Base-by-base conservation (phyloP, 2,888 invertebrate species). In the Lasioglossum figueresi region DNA sequence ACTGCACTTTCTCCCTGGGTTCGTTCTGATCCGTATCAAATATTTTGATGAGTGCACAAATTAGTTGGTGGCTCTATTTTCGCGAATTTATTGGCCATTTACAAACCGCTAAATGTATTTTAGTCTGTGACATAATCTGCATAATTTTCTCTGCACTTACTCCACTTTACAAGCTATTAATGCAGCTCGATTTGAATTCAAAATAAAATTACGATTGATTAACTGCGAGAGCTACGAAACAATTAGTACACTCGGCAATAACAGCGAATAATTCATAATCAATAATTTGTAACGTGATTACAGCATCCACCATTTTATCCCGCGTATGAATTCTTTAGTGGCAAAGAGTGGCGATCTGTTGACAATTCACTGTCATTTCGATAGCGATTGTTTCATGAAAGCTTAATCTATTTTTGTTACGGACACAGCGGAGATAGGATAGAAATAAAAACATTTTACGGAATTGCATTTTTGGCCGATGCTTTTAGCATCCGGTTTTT, bases 21-120 rank as follows among this genome's bases (percentile, higher is more conserved):
- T 45, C 19, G 63, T 52, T 70, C 84, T 77, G 80, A 77, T 56
- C 73, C 48, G 48, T 31, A 6, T 14, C 27, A 14, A 59, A 27
- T 59, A 59, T 59, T 59, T 59, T 10, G n/a, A 23, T 52, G 52
- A n/a, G 10, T 10, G 52, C 10, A n/a, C 23, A 23, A 52, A 52
- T 52, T 23, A 52, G n/a, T 10, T 52, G 8, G 23, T n/a, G 23
- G 23, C 48, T 52, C 6, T 52, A 23, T 52, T 23, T 6, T 23
- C 23, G 6, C 48, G 8, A 52, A 52, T 52, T 52, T 52, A 52
- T 52, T 23, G 23, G 8, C 23, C 48, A 52, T 52, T 48, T 23
- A 52, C 23, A 52, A 52, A 23, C 48, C 48, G 23, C 23, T 52
- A 52, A 52, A 8, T 23, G 23, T 23, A 23, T 52, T 48, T 23